Conservation (phyloP, 1,140 invertebrate genomes). For the Rhopalosiphum padi region DNA sequence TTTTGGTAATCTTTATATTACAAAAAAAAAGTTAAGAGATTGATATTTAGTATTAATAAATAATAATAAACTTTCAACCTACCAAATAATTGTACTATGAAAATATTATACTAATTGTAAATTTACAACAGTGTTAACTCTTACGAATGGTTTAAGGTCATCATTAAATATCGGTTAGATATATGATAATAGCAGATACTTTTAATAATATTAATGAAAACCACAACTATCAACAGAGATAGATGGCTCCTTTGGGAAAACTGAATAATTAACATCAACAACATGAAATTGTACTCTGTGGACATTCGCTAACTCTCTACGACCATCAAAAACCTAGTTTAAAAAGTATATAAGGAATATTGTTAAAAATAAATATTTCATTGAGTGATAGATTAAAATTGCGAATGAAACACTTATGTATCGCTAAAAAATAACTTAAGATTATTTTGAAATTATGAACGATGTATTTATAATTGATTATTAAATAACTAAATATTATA, state of each 20-base stretch:
- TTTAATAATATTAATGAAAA: constrained; percentile 15
- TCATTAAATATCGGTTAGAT: neutral
- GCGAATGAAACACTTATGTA: neutral
- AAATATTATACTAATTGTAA: neutral
- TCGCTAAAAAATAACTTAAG: neutral
- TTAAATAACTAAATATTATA: no score
- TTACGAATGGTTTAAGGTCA: neutral
- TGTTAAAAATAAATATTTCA: neutral
- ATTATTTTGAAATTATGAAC: neutral
- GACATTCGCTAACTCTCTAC: neutral
- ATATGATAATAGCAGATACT: neutral
- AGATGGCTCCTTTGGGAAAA: neutral
- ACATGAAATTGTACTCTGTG: neutral
- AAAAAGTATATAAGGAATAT: neutral
- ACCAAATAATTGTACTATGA: neutral
- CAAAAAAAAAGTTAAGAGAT: no score
- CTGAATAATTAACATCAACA: neutral
- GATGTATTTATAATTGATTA: neutral
- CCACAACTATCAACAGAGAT: neutral
- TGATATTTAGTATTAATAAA: no score
- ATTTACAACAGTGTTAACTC: neutral
- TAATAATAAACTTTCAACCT: neutral
- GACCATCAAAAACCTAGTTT: neutral
- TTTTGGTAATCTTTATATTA: no score
- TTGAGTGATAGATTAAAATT: neutral